A percentile compares a stretch with the other conserved stretches of the same genome.
Evolutionary conservation across 2,888 invertebrate species (phyloP).

Genomic region (Fabriciana adippe): DNA sequence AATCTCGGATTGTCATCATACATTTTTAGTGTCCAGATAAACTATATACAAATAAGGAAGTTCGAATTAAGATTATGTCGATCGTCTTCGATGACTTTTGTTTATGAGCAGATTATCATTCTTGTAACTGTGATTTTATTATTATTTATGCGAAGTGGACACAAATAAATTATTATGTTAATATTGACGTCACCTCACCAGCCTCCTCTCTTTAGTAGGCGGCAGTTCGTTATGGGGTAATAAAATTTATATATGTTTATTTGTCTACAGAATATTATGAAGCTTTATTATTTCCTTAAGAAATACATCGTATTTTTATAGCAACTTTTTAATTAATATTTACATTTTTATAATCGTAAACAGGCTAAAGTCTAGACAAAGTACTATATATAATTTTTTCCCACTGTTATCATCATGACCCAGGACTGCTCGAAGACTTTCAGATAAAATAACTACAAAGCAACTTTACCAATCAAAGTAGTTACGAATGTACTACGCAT

Average conservation of each 20-base stretch:
- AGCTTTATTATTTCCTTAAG: no score
- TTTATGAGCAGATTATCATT: background rate
- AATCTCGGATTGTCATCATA: slow-evolving; percentile 85
- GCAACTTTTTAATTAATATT: no score
- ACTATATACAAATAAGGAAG: slow-evolving; percentile 17
- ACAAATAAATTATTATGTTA: background rate
- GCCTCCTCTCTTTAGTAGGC: background rate
- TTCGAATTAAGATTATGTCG: slow-evolving; percentile 14
- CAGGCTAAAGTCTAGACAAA: no score
- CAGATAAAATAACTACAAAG: slow-evolving; percentile 10
- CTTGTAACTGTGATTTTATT: background rate
- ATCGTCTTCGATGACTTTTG: background rate
- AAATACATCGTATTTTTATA: no score
- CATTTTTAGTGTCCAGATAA: slow-evolving; percentile 20
- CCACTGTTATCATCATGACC: slow-evolving; percentile 5
- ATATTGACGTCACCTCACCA: background rate
- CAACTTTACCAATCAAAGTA: slow-evolving; percentile 12
- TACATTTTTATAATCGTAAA: no score
- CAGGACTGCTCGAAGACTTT: slow-evolving; percentile 1
- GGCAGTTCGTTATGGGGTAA: background rate
- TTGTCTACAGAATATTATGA: no score
- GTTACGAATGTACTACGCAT: slow-evolving; percentile 9
- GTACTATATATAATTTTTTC: slow-evolving; percentile 1
- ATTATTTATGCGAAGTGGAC: background rate
- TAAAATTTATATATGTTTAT: no score